Evolutionary conservation across 2,797 vertebrate species (phyloP), one percentile per base, ranked within the genome.

Genomic region (Carapus acus): DNA sequence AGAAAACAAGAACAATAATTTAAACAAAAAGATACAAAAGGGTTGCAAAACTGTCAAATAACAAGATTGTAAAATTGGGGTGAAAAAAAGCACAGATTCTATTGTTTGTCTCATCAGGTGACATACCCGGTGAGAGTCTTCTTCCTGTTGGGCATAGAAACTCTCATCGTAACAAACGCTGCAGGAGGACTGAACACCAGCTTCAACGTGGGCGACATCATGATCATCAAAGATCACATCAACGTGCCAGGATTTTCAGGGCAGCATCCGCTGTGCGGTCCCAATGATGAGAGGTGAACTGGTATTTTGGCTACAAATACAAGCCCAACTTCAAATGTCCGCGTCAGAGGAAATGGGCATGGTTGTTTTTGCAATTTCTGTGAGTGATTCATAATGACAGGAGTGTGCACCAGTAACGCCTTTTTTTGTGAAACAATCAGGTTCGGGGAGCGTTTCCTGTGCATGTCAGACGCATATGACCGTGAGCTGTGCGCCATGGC

Each of bases 161-260:
- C 80, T 23, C 55, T 93, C 62, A 88, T 93, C 47, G 88, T 93
- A 58, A 93, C 91, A 18, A 93, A 93, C 23, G 91, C 92, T 37
- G 88, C 90, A 0, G 91, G 92, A 11, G 90, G 89, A 0, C 67
- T 93, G 47, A 91, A 89, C 34, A 49, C 45, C 12, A 59, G 47
- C 21, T 92, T 83, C 67, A 74, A 73, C 0, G 87, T 89, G 18
- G 91, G 90, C 1, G 91, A 93, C 77, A 86, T 93, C 74, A 92
- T 93, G 92, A 49, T 93, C 54, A 89, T 93, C 43, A 87, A 83
- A 58, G 92, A 93, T 53, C 92, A 93, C 71, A 89, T 93, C 76
- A 90, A 91, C 78, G 62, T 88, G 58, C 88, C 90, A 0, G 91
- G 91, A 31, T 83, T 91, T 50, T 79, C 83, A 2, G 91, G 89